phyloP scores from a whole-genome alignment of 2,888 invertebrate genomes.

The Lasiommata megera region DNA sequence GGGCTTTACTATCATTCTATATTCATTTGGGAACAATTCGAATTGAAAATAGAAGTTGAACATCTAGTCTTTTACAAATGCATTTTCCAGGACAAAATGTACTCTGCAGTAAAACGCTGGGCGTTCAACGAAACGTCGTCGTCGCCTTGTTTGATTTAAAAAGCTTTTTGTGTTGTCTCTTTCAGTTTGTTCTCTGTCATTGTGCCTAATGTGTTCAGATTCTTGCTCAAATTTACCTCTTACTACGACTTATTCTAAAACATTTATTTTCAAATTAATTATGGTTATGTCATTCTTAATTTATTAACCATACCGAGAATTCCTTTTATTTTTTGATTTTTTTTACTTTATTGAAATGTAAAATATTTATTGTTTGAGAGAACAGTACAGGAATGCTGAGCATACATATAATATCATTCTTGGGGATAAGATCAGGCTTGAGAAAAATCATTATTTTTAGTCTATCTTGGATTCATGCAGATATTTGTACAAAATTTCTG shows the following conservation, averaged over 20 bases:
- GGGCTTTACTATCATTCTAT: background rate
- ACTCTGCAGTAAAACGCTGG: background rate
- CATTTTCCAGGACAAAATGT: background rate
- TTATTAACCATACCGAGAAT: background rate
- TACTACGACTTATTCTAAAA: too few species aligned
- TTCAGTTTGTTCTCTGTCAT: background rate
- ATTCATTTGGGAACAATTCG: background rate
- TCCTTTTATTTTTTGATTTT: background rate
- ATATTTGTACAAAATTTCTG: background rate
- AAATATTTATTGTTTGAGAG: too few species aligned
- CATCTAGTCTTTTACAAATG: background rate
- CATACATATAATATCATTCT: too few species aligned
- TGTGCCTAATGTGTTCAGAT: background rate
- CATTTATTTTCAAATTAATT: background rate
- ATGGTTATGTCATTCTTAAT: background rate
- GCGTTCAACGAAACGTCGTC: background rate
- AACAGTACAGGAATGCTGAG: too few species aligned
- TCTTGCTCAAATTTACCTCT: background rate
- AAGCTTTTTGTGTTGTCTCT: slow-evolving; percentile 18
- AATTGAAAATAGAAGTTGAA: background rate
- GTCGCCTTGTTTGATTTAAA: background rate
- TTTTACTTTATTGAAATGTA: too few species aligned
- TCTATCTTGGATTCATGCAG: background rate
- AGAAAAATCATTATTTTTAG: too few species aligned
- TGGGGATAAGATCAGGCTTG: too few species aligned